These are phyloP conservation scores for Ispidina picta DNA, from an alignment of 2,797 vertebrate species.

Conservation along the genomic window DNA sequence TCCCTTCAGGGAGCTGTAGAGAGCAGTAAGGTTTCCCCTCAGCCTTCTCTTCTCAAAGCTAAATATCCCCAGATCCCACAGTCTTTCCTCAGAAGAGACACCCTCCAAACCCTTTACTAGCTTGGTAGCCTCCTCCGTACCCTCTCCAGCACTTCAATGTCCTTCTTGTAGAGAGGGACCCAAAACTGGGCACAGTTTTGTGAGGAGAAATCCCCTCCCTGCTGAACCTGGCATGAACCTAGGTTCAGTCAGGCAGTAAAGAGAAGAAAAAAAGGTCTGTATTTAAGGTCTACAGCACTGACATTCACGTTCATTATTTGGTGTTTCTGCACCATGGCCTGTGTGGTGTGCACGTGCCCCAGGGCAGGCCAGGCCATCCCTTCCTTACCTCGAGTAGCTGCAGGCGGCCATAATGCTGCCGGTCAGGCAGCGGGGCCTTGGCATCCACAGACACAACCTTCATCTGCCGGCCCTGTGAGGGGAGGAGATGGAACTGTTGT, in stretches of 20 bases:
- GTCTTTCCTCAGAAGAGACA: no score
- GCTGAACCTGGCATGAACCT: background rate
- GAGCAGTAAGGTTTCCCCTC: no score
- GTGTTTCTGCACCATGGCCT: background rate
- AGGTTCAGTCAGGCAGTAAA: background rate
- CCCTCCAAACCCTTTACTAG: no score
- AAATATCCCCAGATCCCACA: no score
- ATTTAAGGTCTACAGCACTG: background rate
- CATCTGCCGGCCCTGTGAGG: slow-evolving; percentile 82
- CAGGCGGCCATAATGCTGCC: slow-evolving; percentile 84
- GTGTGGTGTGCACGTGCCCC: background rate
- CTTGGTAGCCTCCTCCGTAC: no score
- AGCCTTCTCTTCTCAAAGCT: no score
- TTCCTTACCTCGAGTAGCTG: slow-evolving; percentile 88
- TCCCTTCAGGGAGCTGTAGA: no score
- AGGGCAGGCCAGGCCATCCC: background rate
- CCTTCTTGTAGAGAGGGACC: no score
- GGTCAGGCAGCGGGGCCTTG: slow-evolving; percentile 84
- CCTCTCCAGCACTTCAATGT: no score
- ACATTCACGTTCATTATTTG: background rate
- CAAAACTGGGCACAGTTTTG: no score
- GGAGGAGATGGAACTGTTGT: background rate
- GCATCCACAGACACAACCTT: slow-evolving; percentile 82
- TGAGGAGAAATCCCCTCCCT: no score
- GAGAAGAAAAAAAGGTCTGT: background rate